These are phyloP conservation scores for Microcebus jonahi DNA, from an alignment of 2,113 vertebrate genomes.

Conservation along the genomic window DNA sequence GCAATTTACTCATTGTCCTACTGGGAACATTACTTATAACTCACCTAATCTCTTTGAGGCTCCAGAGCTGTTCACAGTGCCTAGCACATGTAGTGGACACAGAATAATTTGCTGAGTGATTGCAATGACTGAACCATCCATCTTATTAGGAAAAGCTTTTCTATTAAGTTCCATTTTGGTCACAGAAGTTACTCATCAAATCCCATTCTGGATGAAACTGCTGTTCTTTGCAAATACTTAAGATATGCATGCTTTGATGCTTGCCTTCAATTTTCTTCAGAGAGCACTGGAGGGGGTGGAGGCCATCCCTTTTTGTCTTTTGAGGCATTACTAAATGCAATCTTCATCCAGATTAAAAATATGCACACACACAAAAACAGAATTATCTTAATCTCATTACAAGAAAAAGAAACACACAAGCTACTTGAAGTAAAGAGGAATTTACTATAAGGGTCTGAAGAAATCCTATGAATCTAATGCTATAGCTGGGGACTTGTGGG, in stretches of 20 bases:
- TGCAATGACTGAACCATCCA: not conserved
- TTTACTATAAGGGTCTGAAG: constrained; percentile 19
- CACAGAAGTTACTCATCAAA: constrained; percentile 44
- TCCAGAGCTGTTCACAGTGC: not conserved
- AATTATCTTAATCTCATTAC: constrained; percentile 30
- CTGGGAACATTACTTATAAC: constrained; percentile 17
- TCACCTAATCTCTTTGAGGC: not conserved
- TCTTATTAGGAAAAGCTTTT: constrained; percentile 43
- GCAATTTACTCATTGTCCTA: not conserved
- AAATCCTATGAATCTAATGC: not conserved
- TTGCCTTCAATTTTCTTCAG: constrained; percentile 2
- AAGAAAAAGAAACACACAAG: not conserved
- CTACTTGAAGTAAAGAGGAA: constrained; percentile 19
- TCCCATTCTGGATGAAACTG: constrained; percentile 23
- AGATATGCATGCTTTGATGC: not conserved
- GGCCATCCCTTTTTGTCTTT: not conserved
- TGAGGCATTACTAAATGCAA: not conserved
- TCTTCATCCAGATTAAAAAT: constrained; percentile 25
- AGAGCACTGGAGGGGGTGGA: not conserved
- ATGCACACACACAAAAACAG: not conserved
- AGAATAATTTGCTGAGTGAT: not conserved
- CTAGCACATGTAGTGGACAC: not conserved
- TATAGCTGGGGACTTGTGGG: not conserved
- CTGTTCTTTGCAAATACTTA: constrained; percentile 39
- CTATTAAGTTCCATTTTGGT: not conserved